Evolutionary conservation across 2,888 invertebrate species (phyloP), one percentile per base, ranked within the genome.

Genomic region (Parochlus steinenii): DNA sequence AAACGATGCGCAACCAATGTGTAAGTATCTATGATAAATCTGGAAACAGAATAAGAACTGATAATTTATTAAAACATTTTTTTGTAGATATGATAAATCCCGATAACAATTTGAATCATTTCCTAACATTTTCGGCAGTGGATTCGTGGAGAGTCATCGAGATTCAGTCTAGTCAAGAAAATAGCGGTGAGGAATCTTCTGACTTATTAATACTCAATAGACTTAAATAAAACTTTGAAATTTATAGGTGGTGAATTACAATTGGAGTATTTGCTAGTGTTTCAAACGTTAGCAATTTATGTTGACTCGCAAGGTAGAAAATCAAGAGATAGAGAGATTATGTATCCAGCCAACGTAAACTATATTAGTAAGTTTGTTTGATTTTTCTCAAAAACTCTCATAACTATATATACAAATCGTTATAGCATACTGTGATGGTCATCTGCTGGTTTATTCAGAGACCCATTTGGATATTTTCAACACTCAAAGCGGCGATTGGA

Each of bases 401-500:
- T n/a, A n/a, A 19, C 18, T 27, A n/a, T 34, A n/a, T n/a, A n/a
- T n/a, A n/a, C n/a, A n/a, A n/a, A n/a, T n/a, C n/a, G 41, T 53
- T 62, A 1, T 61, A 80, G 82, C 79, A 44, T 74, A 75, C 50
- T 74, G 76, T 54, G 81, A 82, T 48, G 81, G 79, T 22, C 77
- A 81, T 56, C 63, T 85, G 40, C 56, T 83, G 42, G 80, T 89
- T 46, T 90, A 83, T 59, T 79, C 85, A 42, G 79, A 89, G 49
- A 86, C 87, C 39, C 87, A 90, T 53, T 75, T 90, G 33, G 90
- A 90, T 57, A 75, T 92, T 19, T 92, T 89, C 62, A 83, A 92
- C 54, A 85, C 85, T 41, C 70, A 74, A 41, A 73, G 77, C 3
- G 86, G 86, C 3, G 87, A 90, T 52, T 93, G 93, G 93, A 73